Conservation (phyloP, 2,797 vertebrate species). For the Carcharodon carcharias region DNA sequence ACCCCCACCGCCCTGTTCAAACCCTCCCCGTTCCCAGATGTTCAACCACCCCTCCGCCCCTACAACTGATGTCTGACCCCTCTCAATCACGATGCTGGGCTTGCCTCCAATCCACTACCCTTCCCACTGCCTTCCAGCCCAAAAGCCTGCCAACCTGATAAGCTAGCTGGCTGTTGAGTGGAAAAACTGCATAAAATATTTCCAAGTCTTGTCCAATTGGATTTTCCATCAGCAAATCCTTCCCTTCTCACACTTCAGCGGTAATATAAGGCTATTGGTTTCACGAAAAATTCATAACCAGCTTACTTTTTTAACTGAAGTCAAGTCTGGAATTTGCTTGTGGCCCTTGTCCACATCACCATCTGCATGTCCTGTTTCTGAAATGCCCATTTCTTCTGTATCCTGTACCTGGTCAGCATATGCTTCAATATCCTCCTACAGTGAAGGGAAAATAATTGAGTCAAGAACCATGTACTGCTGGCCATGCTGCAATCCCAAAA, state of each 20-base stretch:
- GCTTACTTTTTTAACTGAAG: constrained; percentile 26
- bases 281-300: neutral
- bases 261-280: neutral
- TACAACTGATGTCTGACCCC: neutral
- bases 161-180: neutral
- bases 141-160: neutral
- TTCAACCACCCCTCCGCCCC: neutral
- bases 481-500: neutral
- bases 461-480: neutral
- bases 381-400: constrained; percentile 75
- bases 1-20: neutral
- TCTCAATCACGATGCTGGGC: neutral
- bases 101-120: neutral
- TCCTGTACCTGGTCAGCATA: constrained; percentile 72
- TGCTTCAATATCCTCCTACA: constrained; percentile 69
- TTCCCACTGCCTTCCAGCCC: neutral
- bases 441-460: constrained; percentile 39
- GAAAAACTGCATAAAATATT: neutral
- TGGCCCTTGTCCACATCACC: constrained; percentile 60
- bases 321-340: constrained; percentile 47
- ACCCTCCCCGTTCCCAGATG: neutral
- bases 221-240: neutral
- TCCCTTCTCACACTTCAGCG: too few relatives aligned
- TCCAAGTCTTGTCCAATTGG: neutral
- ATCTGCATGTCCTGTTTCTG: constrained; percentile 71